Evolutionary conservation across 2,113 vertebrate genomes (phyloP).

Genomic region (Bagarius yarrelli): DNA sequence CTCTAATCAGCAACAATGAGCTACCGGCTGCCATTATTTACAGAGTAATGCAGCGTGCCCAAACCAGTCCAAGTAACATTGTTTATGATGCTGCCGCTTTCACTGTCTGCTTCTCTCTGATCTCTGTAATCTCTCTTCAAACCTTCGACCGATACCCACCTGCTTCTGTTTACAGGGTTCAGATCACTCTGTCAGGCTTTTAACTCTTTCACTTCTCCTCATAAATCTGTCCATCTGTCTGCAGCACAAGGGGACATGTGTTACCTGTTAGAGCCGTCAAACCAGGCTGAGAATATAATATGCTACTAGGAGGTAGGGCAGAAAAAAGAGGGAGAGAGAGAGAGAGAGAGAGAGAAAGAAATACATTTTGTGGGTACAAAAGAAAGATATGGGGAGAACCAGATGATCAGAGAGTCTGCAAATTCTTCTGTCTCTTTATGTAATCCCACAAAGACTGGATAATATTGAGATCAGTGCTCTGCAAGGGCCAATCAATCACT

Average conservation of each 20-base stretch:
- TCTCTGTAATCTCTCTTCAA: not conserved
- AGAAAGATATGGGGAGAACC: no score
- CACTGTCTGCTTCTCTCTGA: not conserved
- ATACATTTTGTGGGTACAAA: no score
- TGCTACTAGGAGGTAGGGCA: not conserved
- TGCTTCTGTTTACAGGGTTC: constrained; percentile 19
- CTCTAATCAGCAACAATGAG: no score
- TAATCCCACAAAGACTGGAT: no score
- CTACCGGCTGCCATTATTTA: no score
- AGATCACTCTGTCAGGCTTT: not conserved
- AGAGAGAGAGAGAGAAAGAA: not conserved
- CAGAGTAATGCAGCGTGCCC: no score
- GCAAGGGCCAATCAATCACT: no score
- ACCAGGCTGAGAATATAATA: not conserved
- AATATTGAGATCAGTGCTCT: no score
- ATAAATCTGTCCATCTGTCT: constrained; percentile 1
- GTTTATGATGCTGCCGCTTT: not conserved
- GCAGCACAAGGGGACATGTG: constrained; percentile 1
- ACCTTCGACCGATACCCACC: not conserved
- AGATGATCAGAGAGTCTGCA: no score
- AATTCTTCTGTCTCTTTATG: no score
- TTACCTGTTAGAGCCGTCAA: not conserved
- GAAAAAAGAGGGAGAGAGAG: not conserved
- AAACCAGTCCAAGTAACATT: not conserved
- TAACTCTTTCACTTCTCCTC: not conserved